Evolutionary conservation across 2,888 invertebrate genomes (phyloP), one percentile per base, ranked within the genome.

Genomic region (Diaphora mendica): DNA sequence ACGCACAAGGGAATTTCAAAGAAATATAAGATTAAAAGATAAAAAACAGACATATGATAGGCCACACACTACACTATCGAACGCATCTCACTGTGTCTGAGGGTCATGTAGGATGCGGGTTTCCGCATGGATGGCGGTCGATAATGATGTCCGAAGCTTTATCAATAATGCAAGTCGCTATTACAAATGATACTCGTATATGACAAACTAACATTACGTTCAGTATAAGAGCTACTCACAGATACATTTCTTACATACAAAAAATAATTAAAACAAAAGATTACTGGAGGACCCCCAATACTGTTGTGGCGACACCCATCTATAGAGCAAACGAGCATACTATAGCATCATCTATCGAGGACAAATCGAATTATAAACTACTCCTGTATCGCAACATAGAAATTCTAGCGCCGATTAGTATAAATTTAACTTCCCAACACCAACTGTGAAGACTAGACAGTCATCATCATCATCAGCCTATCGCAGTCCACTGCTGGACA

Each of bases 21-120:
- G 2, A 51, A 51, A 59, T 9, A 59, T 30, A 59, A 59, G 59
- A 59, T 59, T 15, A 20, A 20, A 48, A 48, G 48, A 48, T 26
- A 59, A 62, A 62, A 26, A 62, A 30, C 13, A 59, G 59, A 59
- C 15, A 59, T 59, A 13, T 59, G n/a, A 59, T 59, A 59, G 13
- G 13, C 1, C 23, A n/a, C n/a, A n/a, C n/a, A n/a, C n/a, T 59
- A 59, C 13, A 59, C 59, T 59, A 26, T 59, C 26, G 4, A 59
- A 44, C 15, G 30, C 62, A 26, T 42, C 62, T 42, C 62, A 30
- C 33, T 35, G 55, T 35, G 26, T 62, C 23, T 70, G 33, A 67
- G 67, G 70, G 70, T 70, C 70, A 69, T n/a, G 59, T 64, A 66
- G 69, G 69, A 66, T 70, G 73, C 66, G 39, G 64, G 70, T 70